phyloP scores from a whole-genome alignment of 2,797 vertebrate genomes.

The Periparus ater region DNA sequence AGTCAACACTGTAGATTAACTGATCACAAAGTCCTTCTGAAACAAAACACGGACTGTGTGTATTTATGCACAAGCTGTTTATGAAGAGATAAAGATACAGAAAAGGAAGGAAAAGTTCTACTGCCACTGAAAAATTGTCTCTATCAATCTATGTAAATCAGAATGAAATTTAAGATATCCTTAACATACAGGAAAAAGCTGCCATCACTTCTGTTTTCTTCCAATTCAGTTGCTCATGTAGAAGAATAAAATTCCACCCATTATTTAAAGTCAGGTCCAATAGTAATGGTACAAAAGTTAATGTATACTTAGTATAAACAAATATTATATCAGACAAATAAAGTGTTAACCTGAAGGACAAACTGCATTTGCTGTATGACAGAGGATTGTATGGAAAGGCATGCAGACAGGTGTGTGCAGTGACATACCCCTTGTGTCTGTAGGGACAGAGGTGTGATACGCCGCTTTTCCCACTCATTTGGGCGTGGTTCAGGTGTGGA shows the following conservation, averaged over 20 bases:
- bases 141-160: not conserved
- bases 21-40: not conserved
- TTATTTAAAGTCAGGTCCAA: not conserved
- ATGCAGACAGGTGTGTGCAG: conserved; percentile 55
- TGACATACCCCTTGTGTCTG: conserved; percentile 95
- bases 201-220: not conserved
- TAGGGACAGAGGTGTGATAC: conserved; percentile 89
- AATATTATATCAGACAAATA: conserved; percentile 8
- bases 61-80: not conserved
- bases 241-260: not conserved
- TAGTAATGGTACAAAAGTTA: conserved; percentile 42
- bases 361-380: not conserved
- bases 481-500: conserved; percentile 93
- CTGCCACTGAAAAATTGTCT: not conserved
- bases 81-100: not conserved
- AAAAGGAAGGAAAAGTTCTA: not conserved
- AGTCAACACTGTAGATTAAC: not conserved
- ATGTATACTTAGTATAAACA: conserved; percentile 64
- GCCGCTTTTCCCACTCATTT: conserved; percentile 97
- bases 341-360: not conserved
- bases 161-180: not conserved
- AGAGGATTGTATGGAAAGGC: conserved; percentile 1
- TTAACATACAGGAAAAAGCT: not conserved
- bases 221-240: not conserved
- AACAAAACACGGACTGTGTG: not conserved